phyloP scores from a whole-genome alignment of 2,797 vertebrate species.

The Protonibea diacanthus region DNA sequence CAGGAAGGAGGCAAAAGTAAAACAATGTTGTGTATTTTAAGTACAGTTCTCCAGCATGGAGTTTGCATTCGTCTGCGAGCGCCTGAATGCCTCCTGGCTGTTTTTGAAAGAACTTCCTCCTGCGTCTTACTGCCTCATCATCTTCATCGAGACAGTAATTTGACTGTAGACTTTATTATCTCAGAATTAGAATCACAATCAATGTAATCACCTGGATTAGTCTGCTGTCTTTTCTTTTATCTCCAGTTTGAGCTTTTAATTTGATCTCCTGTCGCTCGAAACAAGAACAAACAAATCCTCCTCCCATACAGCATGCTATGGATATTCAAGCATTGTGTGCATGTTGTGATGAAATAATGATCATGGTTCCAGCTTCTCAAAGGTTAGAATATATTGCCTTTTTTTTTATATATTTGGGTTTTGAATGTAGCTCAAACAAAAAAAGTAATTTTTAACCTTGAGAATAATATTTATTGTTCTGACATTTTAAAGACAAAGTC shows the following conservation, averaged over 20 bases:
- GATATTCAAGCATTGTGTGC: neutral
- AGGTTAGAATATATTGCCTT: neutral
- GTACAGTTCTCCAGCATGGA: neutral
- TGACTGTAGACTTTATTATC: neutral
- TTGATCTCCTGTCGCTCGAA: neutral
- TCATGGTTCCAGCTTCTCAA: neutral
- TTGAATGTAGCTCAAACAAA: neutral
- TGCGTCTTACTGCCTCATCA: neutral
- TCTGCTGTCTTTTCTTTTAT: constrained; percentile 1
- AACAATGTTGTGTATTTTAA: neutral
- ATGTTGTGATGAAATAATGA: neutral
- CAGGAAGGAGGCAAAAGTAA: neutral
- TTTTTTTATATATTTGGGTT: neutral
- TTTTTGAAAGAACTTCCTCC: neutral
- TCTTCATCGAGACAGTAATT: neutral
- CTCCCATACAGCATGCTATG: neutral
- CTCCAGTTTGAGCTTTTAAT: neutral
- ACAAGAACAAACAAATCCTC: neutral
- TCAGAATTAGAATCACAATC: neutral
- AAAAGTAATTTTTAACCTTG: neutral
- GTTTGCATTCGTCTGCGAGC: neutral
- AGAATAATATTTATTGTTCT: neutral
- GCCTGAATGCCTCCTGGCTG: constrained; percentile 9
- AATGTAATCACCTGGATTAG: neutral
- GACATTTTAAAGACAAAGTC: no score